Base-by-base conservation (phyloP, 1,140 invertebrate species). In the Brachystomella parvula region DNA sequence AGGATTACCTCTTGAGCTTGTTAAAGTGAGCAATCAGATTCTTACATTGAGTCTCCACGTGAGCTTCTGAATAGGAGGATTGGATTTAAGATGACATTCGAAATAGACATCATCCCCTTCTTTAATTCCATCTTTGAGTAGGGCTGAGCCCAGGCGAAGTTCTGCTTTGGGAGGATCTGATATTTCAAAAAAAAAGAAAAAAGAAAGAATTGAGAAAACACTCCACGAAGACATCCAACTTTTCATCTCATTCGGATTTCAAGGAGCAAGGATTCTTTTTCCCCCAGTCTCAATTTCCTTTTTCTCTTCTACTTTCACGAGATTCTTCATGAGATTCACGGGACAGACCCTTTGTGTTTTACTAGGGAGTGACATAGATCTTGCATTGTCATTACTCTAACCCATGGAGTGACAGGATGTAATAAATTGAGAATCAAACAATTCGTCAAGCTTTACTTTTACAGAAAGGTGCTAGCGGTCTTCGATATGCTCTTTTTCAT, bases 41-140 rank as follows among this genome's bases (percentile, higher is more conserved):
- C 74, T 77, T 75, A 78, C 78, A 69, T 78, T 77, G 66, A 78
- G 77, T 60, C 76, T 73, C 81, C 81, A 82, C 26, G 78, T 74
- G 17, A 82, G 77, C 66, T 80, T 79, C 39, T 79, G 76, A 24
- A 79, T 75, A 64, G 73, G 75, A 3, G 81, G 81, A 67, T 80
- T 79, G 17, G 81, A 77, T 64, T 75, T 74, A 53, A 82, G 76
- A 64, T 76, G 76, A 69, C 81, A 82, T 71, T 82, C 81, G 69
- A 82, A 82, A 71, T 81, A 82, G 21, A 82, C 80, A 66, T 82
- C 81, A 64, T 81, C 81, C 26, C 78, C 78, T 72, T 82, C 81
- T 70, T 78, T 79, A 35, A 82, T 80, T 61, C 76, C 75, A 47
- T 79, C 76, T n/a, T 78, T 74, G 56, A 76, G 75, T 30, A 81